phyloP scores from a whole-genome alignment of 1,140 invertebrate genomes.

The Cotesia typhae region DNA sequence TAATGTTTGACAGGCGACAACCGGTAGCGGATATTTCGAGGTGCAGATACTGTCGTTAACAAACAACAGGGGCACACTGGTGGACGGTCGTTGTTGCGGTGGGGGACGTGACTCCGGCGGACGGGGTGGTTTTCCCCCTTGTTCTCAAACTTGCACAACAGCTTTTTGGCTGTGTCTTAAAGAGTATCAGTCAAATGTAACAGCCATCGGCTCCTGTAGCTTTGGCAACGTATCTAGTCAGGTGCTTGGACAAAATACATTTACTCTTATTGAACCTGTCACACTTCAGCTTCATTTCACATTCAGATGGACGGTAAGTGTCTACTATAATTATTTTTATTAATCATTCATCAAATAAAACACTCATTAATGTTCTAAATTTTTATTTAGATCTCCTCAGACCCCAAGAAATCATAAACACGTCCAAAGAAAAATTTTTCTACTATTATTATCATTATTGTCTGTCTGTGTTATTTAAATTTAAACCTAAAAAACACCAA shows the following conservation, averaged over 20 bases:
- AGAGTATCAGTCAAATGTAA: conserved; percentile 88
- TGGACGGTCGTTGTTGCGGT: conserved; percentile 84
- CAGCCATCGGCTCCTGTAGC: conserved; percentile 83
- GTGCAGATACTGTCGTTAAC: conserved; percentile 89
- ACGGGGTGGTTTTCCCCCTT: conserved; percentile 53
- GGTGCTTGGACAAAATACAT: conserved; percentile 86
- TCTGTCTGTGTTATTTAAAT: no score
- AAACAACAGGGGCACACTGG: conserved; percentile 83
- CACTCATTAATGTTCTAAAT: background rate
- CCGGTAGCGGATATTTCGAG: conserved; percentile 87
- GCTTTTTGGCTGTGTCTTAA: conserved; percentile 89
- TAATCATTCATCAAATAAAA: background rate
- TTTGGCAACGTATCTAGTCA: conserved; percentile 88
- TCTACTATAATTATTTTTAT: conserved; percentile 20
- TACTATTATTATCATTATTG: no score
- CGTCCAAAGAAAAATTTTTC: no score
- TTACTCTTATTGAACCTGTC: conserved; percentile 83
- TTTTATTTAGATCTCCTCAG: no score
- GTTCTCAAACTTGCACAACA: conserved; percentile 77
- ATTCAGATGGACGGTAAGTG: conserved; percentile 89
- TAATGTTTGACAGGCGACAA: conserved; percentile 68
- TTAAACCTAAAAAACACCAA: no score
- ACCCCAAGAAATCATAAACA: no score
- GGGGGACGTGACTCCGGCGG: conserved; percentile 65
- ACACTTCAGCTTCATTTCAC: conserved; percentile 85